A percentile compares a stretch with the other conserved stretches of the same genome.
These are phyloP conservation scores for Champsocephalus esox DNA, from an alignment of 2,797 vertebrate species.

Conservation along the genomic window DNA sequence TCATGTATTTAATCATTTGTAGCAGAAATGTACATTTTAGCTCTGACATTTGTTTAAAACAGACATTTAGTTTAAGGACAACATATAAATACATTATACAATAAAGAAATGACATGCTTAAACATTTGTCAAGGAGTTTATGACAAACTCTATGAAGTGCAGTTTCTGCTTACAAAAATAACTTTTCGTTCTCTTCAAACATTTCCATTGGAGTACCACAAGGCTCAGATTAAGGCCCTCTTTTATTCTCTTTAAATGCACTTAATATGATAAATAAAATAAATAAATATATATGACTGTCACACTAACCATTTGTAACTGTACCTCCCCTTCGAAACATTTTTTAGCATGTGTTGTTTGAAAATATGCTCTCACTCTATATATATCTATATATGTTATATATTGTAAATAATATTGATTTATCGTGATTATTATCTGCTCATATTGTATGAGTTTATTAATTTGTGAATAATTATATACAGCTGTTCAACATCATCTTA, in stretches of 20 bases:
- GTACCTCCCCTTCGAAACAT: neutral
- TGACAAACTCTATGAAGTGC: neutral
- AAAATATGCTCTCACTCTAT: neutral
- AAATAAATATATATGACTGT: neutral
- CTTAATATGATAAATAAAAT: neutral
- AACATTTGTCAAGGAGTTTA: neutral
- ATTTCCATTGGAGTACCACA: neutral
- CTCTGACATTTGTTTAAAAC: neutral
- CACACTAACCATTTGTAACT: neutral
- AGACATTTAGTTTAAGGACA: neutral
- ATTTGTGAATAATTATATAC: neutral
- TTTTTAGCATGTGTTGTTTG: conserved; percentile 2
- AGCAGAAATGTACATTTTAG: neutral
- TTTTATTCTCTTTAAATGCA: neutral
- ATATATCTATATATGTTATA: too few relatives aligned
- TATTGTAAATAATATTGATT: neutral
- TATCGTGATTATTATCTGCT: neutral
- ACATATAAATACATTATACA: neutral
- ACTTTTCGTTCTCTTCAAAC: neutral
- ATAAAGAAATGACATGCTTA: neutral
- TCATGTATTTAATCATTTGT: neutral
- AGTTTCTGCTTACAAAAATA: neutral
- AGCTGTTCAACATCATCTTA: neutral
- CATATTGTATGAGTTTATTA: neutral
- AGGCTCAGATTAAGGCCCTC: neutral